These are phyloP conservation scores for Drosophila pseudotakahashii DNA, from an alignment of 2,888 invertebrate species.

Conservation along the genomic window DNA sequence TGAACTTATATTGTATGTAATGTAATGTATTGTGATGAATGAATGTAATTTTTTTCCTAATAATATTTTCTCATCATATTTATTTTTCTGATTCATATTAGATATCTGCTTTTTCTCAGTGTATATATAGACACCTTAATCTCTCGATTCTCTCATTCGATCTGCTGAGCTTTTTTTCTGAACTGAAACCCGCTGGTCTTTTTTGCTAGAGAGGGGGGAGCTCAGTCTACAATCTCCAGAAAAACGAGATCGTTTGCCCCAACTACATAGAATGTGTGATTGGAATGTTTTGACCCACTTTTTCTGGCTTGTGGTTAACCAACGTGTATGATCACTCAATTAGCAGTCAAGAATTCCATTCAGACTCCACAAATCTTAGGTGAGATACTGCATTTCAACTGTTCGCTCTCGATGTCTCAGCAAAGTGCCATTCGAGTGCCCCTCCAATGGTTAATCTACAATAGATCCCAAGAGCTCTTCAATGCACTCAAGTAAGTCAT, in stretches of 20 bases:
- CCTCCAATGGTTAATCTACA: background rate
- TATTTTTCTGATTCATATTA: too few species aligned
- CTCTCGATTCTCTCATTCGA: background rate
- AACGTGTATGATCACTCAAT: conserved; percentile 20
- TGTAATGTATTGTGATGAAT: too few species aligned
- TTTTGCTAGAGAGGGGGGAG: background rate
- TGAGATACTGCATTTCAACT: conserved; percentile 2
- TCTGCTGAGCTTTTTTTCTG: conserved; percentile 21
- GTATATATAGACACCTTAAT: background rate
- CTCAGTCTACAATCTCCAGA: background rate
- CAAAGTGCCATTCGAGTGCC: conserved; percentile 15
- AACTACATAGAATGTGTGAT: background rate
- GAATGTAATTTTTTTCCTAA: too few species aligned
- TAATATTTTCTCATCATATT: too few species aligned
- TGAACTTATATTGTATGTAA: too few species aligned
- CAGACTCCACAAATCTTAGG: background rate
- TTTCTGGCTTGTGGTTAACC: background rate
- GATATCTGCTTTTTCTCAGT: background rate
- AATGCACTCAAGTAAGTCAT: conserved; percentile 13
- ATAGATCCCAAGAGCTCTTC: conserved; percentile 9
- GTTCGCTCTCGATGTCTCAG: conserved; percentile 1
- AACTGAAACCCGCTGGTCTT: conserved; percentile 16
- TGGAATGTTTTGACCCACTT: conserved; percentile 30
- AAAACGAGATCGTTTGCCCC: conserved; percentile 15
- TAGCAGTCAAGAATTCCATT: conserved; percentile 3